These are phyloP conservation scores for Lasioglossum villosulum DNA, from an alignment of 2,888 invertebrate species.

Conservation along the genomic window DNA sequence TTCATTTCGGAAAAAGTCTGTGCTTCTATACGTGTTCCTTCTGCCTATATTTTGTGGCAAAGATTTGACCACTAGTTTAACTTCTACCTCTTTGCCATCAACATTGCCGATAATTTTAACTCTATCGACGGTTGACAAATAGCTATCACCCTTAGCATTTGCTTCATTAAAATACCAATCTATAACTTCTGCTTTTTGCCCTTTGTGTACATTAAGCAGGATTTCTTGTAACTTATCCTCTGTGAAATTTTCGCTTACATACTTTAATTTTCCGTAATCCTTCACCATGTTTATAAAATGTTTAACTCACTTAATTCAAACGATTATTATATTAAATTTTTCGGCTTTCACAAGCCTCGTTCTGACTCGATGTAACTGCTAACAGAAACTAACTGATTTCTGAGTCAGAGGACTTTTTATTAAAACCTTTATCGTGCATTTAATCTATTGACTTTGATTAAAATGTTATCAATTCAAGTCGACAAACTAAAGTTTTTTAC, in stretches of 20 bases:
- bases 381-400: neutral
- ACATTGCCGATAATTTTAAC: slow-evolving; percentile 86
- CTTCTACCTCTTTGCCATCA: slow-evolving; percentile 77
- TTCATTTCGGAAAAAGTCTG: slow-evolving; percentile 90
- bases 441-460: neutral
- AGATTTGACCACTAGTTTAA: slow-evolving; percentile 88
- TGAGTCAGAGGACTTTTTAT: neutral
- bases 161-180: slow-evolving; percentile 84
- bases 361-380: neutral
- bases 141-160: slow-evolving; percentile 89
- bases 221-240: slow-evolving; percentile 83
- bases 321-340: neutral
- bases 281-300: slow-evolving; percentile 18
- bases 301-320: neutral
- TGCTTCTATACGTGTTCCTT: slow-evolving; percentile 88
- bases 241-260: slow-evolving; percentile 81
- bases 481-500: neutral
- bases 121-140: slow-evolving; percentile 88
- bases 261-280: slow-evolving; percentile 55
- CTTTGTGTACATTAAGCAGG: slow-evolving; percentile 79
- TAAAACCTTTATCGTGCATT: neutral
- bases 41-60: slow-evolving; percentile 88
- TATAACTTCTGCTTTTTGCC: slow-evolving; percentile 78
- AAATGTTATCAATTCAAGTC: neutral
- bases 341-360: too few species aligned